These are phyloP conservation scores for Meghimatium bilineatum DNA, from an alignment of 2,888 invertebrate genomes.

Conservation along the genomic window DNA sequence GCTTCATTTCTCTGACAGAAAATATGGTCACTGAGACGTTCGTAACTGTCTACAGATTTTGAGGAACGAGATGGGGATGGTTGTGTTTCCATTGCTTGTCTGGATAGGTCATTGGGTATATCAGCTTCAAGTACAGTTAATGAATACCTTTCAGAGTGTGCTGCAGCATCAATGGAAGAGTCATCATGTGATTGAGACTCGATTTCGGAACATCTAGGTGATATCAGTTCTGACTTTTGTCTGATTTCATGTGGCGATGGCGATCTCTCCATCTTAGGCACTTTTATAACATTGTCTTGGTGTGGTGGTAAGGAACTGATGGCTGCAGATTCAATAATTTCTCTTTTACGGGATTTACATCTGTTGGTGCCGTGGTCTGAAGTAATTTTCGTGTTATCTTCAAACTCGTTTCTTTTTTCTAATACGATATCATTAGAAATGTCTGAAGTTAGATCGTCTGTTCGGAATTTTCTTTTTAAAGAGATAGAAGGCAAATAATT, in stretches of 20 bases:
- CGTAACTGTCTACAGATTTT: not conserved
- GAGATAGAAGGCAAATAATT: not conserved
- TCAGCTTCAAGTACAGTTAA: conserved; percentile 48
- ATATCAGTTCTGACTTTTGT: not conserved
- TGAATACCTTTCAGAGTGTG: not conserved
- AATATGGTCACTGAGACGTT: not conserved
- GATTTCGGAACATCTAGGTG: conserved; percentile 46
- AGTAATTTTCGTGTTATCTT: conserved; percentile 26
- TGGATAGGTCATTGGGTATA: conserved; percentile 64
- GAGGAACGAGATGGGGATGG: conserved; percentile 26
- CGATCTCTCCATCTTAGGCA: not conserved
- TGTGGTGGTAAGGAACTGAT: not conserved
- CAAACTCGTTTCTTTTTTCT: conserved; percentile 31
- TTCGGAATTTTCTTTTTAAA: not conserved
- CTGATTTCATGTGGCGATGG: conserved; percentile 2
- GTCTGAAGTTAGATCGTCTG: not conserved
- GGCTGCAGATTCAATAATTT: conserved; percentile 15
- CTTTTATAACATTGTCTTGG: not conserved
- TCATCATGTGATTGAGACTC: conserved; percentile 47
- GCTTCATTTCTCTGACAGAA: conserved; percentile 45
- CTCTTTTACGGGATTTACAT: conserved; percentile 20
- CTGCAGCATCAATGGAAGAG: conserved; percentile 32
- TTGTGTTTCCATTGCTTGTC: conserved; percentile 48
- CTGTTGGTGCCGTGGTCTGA: conserved; percentile 28
- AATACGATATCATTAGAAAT: conserved; percentile 1